These are phyloP conservation scores for Latheticus oryzae DNA, from an alignment of 2,888 invertebrate genomes.

Conservation along the genomic window DNA sequence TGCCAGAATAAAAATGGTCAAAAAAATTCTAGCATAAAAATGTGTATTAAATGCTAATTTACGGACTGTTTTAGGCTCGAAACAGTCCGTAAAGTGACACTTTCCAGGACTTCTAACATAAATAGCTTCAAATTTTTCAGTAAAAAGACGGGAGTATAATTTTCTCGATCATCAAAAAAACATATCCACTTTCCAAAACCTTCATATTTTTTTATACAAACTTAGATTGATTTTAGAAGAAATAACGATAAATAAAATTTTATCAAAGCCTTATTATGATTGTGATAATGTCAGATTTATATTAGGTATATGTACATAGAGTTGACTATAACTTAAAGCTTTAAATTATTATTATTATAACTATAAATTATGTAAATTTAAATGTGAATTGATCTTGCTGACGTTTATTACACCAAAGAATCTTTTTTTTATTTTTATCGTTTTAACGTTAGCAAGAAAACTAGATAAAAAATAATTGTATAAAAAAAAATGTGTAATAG, in stretches of 20 bases:
- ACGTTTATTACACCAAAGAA: conserved; percentile 17
- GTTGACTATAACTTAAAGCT: conserved; percentile 24
- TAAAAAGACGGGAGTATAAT: too few species aligned
- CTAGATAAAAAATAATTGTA: conserved; percentile 24
- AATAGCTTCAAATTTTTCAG: too few species aligned
- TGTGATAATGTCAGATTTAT: conserved; percentile 53
- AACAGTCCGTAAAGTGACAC: too few species aligned
- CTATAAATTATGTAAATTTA: too few species aligned
- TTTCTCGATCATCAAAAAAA: too few species aligned
- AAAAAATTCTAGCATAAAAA: too few species aligned
- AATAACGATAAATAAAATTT: conserved; percentile 41
- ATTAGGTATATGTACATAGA: conserved; percentile 22
- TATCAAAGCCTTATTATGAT: conserved; percentile 57
- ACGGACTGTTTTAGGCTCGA: too few species aligned
- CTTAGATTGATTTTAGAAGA: conserved; percentile 30
- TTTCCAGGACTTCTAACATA: too few species aligned
- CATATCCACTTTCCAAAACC: conserved; percentile 48
- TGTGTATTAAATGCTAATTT: too few species aligned
- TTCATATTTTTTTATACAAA: conserved; percentile 44
- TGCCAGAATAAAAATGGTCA: too few species aligned
- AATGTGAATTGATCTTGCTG: conserved; percentile 23
- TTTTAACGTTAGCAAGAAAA: conserved; percentile 5
- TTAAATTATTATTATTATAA: conserved; percentile 19
- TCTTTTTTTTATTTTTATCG: conserved; percentile 7
- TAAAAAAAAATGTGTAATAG: conserved; percentile 18